phyloP scores from a whole-genome alignment of 2,113 vertebrate genomes.

The Cyprinodon brontotheroides region DNA sequence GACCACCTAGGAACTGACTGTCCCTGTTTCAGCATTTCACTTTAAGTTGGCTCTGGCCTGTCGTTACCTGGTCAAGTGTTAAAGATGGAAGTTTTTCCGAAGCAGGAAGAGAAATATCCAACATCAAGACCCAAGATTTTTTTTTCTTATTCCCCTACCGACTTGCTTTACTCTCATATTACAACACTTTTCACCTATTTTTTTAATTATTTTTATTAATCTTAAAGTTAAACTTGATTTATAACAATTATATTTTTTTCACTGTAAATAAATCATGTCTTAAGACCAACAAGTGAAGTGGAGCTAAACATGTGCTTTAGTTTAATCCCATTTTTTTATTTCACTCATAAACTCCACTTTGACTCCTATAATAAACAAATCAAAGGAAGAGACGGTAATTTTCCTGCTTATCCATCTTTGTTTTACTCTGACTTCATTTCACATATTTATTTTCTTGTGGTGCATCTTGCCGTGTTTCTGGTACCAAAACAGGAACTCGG shows the following conservation, averaged over 20 bases:
- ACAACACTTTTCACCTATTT: slow-evolving; percentile 12
- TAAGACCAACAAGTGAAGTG: slow-evolving; percentile 45
- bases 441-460: slow-evolving; percentile 63
- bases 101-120: slow-evolving; percentile 25
- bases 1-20: slow-evolving; percentile 79
- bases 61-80: slow-evolving; percentile 67
- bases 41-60: slow-evolving; percentile 31
- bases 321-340: slow-evolving; percentile 31
- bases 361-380: slow-evolving; percentile 25
- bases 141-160: slow-evolving; percentile 1
- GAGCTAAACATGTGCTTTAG: slow-evolving; percentile 35
- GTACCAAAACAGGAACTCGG: slow-evolving; percentile 18
- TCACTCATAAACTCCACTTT: slow-evolving; percentile 30
- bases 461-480: slow-evolving; percentile 54
- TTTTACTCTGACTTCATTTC: slow-evolving; percentile 37
- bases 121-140: slow-evolving; percentile 2
- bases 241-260: slow-evolving; percentile 13
- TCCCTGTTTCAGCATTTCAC: slow-evolving; percentile 13
- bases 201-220: slow-evolving; percentile 8
- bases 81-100: slow-evolving; percentile 15
- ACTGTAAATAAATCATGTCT: slow-evolving; percentile 63
- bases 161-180: slow-evolving; percentile 17
- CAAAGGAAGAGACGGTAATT: slow-evolving; percentile 17
- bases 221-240: slow-evolving; percentile 32
- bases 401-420: slow-evolving; percentile 22